Evolutionary conservation across 2,888 invertebrate genomes (phyloP), one percentile per base, ranked within the genome.

Genomic region (Campoletis raptor): DNA sequence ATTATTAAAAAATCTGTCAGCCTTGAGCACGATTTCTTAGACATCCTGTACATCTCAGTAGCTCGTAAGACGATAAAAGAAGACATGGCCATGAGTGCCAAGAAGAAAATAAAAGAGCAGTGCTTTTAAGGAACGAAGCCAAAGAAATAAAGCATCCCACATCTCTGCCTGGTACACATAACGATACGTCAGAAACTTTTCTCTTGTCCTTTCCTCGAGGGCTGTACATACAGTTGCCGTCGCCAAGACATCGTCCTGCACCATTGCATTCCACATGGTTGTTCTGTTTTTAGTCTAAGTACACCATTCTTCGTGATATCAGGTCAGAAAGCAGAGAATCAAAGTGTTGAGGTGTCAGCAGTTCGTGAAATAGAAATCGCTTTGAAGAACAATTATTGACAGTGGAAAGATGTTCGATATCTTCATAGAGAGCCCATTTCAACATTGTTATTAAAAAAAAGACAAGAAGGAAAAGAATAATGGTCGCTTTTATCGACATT

Each of bases 281-380:
- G 93, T 93, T 93, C 92, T 91, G 93, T 93, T 93, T 93, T 93
- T 93, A 93, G 92, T 93, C 92, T 92, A 93, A 92, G 91, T 92
- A 90, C 57, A 54, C 91, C 92, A 93, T 92, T 93, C 93, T 93
- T 93, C 91, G 91, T 90, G 92, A 92, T 92, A 92, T 91, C 80
- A 48, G 84, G 79, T 21, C 64, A 64, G 61, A 10, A 21, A 78
- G 37, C 24, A 21, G 69, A 69, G 67, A 42, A 21, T 12, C n/a
- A 24, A n/a, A 48, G 48, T 48, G n/a, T 48, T 48, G n/a, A 48
- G 48, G n/a, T 9, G 8, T 7, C 40, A 40, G 40, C 2, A 9
- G 9, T 48, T 48, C 18, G 48, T 48, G 18, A 48, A 15, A 18
- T 18, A 48, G 48, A 18, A 48, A 18, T 48, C 2, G n/a, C 6